Evolutionary conservation across 2,888 invertebrate species (phyloP).

Genomic region (Coleophora flavipennella): DNA sequence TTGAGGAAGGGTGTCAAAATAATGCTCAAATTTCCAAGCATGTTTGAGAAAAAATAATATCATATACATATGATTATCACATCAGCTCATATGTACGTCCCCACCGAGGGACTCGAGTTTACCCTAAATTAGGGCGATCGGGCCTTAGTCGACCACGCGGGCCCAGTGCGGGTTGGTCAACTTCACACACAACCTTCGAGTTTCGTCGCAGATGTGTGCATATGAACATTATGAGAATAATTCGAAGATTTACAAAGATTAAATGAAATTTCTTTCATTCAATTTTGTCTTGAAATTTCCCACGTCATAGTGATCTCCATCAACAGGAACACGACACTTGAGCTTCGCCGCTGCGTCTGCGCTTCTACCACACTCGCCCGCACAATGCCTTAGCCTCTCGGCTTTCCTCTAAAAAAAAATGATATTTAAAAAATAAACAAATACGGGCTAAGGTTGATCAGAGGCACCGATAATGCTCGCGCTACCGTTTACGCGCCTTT

Average conservation of each 20-base stretch:
- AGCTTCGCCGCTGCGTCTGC: slow-evolving; percentile 17
- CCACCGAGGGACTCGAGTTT: no score
- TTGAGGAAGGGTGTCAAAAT: no score
- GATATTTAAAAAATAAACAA: slow-evolving; percentile 36
- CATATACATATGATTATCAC: no score
- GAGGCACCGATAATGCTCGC: slow-evolving; percentile 55
- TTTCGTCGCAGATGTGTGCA: no score
- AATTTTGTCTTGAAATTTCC: not conserved
- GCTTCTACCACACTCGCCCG: slow-evolving; percentile 49
- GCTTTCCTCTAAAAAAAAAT: slow-evolving; percentile 37
- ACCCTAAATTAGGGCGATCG: no score
- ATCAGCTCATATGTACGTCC: no score
- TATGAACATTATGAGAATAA: no score
- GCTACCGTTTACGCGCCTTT: slow-evolving; percentile 69
- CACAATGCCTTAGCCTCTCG: slow-evolving; percentile 21
- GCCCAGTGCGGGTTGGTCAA: no score
- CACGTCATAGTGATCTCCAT: not conserved
- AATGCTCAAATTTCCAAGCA: no score
- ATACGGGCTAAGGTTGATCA: slow-evolving; percentile 60
- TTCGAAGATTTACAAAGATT: not conserved
- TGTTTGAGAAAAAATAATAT: no score
- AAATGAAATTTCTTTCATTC: not conserved
- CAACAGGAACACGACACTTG: slow-evolving; percentile 42
- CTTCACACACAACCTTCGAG: no score
- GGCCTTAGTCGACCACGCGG: no score